These are phyloP conservation scores for Epinotia ramella DNA, from an alignment of 2,888 invertebrate species.

Conservation along the genomic window DNA sequence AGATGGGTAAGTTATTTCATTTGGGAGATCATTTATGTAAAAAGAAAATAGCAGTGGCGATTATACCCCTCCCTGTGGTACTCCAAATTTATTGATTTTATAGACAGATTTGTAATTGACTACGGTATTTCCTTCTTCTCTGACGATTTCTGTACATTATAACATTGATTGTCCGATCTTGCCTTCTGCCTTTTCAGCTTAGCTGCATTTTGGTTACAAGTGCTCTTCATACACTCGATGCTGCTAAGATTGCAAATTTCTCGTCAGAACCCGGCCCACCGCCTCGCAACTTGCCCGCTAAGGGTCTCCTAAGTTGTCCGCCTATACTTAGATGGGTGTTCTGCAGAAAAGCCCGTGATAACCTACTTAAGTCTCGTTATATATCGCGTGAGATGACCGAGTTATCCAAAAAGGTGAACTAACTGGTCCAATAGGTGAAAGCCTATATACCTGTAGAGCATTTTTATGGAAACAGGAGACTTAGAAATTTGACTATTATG, in stretches of 20 bases:
- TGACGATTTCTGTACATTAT: no score
- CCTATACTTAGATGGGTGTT: slow-evolving; percentile 15
- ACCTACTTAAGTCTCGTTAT: slow-evolving; percentile 15
- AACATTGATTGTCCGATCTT: neutral
- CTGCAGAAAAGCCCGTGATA: slow-evolving; percentile 10
- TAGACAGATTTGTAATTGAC: no score
- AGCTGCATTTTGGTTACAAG: slow-evolving; percentile 12
- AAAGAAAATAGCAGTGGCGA: no score
- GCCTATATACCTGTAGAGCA: neutral
- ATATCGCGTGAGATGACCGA: slow-evolving; percentile 1
- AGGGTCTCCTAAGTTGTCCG: slow-evolving; percentile 20
- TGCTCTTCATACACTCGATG: slow-evolving; percentile 14
- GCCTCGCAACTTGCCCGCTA: slow-evolving; percentile 24
- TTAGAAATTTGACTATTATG: neutral
- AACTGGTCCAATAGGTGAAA: neutral
- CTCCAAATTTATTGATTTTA: no score
- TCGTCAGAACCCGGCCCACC: slow-evolving; percentile 3
- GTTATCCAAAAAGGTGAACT: neutral
- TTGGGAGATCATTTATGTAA: no score
- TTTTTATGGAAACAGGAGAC: neutral
- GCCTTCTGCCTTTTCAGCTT: slow-evolving; percentile 1
- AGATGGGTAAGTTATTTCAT: no score
- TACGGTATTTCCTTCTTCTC: no score
- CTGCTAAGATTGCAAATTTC: slow-evolving; percentile 34
- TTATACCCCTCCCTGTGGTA: no score